Conservation (phyloP, 1,140 invertebrate species). For the Drosophila nasuta region DNA sequence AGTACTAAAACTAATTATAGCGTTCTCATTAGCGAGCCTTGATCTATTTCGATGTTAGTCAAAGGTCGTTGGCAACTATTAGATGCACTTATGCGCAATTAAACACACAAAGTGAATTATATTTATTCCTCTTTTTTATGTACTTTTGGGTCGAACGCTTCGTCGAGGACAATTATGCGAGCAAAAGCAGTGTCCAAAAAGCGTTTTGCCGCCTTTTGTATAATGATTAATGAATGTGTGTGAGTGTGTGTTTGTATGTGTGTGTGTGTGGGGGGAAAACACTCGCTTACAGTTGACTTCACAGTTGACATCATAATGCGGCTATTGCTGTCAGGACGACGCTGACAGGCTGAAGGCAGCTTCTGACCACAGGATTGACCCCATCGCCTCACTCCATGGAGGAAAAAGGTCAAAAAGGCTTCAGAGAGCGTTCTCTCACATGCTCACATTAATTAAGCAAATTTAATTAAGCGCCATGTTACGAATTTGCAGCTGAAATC, state of each 20-base stretch:
- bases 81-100: slow-evolving; percentile 72
- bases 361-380: slow-evolving; percentile 21
- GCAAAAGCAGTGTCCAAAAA: slow-evolving; percentile 38
- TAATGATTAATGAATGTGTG: slow-evolving; percentile 75
- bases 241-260: slow-evolving; percentile 2
- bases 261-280: slow-evolving; percentile 10
- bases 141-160: slow-evolving; percentile 31
- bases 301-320: slow-evolving; percentile 77
- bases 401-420: slow-evolving; percentile 44
- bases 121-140: slow-evolving; percentile 13
- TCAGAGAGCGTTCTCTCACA: slow-evolving; percentile 6
- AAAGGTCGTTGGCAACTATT: slow-evolving; percentile 1
- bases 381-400: neutral
- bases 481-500: slow-evolving; percentile 28
- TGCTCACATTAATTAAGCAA: slow-evolving; percentile 45
- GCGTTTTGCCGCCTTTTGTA: slow-evolving; percentile 47
- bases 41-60: slow-evolving; percentile 5
- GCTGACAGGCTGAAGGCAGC: slow-evolving; percentile 53
- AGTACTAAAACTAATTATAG: neutral
- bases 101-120: slow-evolving; percentile 70
- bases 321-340: slow-evolving; percentile 62
- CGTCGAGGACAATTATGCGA: slow-evolving; percentile 69
- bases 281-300: slow-evolving; percentile 58
- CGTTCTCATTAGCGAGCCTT: neutral
- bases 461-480: slow-evolving; percentile 52